phyloP scores from a whole-genome alignment of 2,888 invertebrate genomes.

The Mamestra brassicae region DNA sequence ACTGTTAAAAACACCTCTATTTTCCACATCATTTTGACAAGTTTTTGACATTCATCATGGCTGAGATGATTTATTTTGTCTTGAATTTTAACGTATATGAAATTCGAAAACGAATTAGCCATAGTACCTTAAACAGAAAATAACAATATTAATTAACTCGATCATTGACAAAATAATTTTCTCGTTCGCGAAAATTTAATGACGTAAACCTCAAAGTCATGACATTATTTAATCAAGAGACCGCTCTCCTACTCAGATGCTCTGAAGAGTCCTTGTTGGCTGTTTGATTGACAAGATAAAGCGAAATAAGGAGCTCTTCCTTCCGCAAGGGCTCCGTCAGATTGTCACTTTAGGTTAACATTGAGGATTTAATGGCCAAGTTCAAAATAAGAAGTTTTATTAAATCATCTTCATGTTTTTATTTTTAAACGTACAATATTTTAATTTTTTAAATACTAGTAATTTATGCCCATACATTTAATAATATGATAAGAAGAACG shows the following conservation, averaged over 20 bases:
- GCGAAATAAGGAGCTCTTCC: conserved; percentile 19
- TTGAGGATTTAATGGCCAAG: neutral
- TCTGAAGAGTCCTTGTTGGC: conserved; percentile 8
- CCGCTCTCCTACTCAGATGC: conserved; percentile 4
- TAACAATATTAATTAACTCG: neutral
- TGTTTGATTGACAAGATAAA: conserved; percentile 40
- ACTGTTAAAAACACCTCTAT: no score
- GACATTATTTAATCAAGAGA: conserved; percentile 39
- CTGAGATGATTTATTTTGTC: no score
- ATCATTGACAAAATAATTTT: neutral
- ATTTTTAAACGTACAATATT: no score
- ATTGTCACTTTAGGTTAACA: conserved; percentile 19
- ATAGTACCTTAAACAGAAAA: neutral
- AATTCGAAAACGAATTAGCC: no score
- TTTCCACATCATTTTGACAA: no score
- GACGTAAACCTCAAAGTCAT: conserved; percentile 10
- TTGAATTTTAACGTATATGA: no score
- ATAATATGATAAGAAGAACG: no score
- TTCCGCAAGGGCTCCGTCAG: neutral
- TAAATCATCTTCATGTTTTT: no score
- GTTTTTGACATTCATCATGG: no score
- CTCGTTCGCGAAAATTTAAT: conserved; percentile 9
- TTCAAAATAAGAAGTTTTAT: no score
- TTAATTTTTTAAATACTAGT: no score
- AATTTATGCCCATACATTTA: no score